Percentiles rank a stretch among this genome's conserved stretches.
These are phyloP conservation scores for Asteroscopus sphinx DNA, from an alignment of 2,888 invertebrate species.

Conservation along the genomic window DNA sequence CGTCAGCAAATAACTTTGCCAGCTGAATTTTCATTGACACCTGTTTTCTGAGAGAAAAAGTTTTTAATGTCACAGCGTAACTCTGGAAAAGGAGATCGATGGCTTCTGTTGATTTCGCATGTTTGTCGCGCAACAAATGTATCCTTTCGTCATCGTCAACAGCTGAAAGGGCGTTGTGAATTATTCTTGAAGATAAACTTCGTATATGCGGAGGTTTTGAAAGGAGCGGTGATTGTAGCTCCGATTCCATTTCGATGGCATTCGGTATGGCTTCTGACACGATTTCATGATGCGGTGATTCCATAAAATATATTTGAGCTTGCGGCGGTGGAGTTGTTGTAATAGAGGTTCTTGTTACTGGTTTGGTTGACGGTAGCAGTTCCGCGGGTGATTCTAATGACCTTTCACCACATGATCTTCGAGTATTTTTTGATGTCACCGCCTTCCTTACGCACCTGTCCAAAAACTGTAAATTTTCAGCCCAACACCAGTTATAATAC, in stretches of 20 bases:
- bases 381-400: neutral
- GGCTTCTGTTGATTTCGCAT: slow-evolving; percentile 25
- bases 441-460: slow-evolving; percentile 5
- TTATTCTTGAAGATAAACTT: slow-evolving; percentile 8
- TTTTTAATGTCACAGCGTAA: slow-evolving; percentile 60
- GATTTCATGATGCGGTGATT: neutral
- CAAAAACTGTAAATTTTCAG: slow-evolving; percentile 27
- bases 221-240: neutral
- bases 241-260: neutral
- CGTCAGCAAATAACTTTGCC: slow-evolving; percentile 60
- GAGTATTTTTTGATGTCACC: neutral
- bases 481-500: slow-evolving; percentile 33
- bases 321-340: neutral
- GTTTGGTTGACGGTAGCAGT: neutral
- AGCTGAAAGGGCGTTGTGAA: neutral
- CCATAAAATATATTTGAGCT: neutral
- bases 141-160: slow-evolving; percentile 1
- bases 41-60: slow-evolving; percentile 50
- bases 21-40: slow-evolving; percentile 55
- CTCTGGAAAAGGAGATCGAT: slow-evolving; percentile 59
- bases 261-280: no score
- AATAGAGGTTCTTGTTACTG: neutral
- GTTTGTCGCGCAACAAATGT: neutral
- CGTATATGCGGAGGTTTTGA: neutral
- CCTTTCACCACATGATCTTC: neutral